A percentile compares a stretch with the other conserved stretches of the same genome.
phyloP scores from a whole-genome alignment of 2,797 vertebrate species.

The Fistularia commersonii region DNA sequence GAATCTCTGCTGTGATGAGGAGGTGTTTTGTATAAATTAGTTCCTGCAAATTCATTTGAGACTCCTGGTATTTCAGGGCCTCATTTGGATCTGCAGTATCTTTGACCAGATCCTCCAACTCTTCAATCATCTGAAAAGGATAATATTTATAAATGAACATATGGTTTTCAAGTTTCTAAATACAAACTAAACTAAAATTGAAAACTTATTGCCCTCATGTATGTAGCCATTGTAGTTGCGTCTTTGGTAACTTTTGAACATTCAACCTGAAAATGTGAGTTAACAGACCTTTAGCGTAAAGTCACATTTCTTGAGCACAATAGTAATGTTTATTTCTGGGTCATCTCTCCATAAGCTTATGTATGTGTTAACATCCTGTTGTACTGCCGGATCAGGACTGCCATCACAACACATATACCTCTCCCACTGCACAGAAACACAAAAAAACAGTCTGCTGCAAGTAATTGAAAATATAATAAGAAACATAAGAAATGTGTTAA shows the following conservation, averaged over 20 bases:
- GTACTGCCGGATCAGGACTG: constrained; percentile 79
- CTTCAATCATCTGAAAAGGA: constrained; percentile 78
- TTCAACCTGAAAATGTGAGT: no score
- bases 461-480: background rate
- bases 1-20: constrained; percentile 75
- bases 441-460: constrained; percentile 2
- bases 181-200: background rate
- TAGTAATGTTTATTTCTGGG: constrained; percentile 63
- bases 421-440: constrained; percentile 79
- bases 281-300: constrained; percentile 78
- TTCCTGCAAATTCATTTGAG: constrained; percentile 71
- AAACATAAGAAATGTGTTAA: background rate
- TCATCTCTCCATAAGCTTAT: constrained; percentile 86
- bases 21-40: constrained; percentile 79
- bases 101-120: constrained; percentile 74
- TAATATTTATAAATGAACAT: background rate
- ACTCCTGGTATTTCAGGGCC: constrained; percentile 63
- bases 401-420: constrained; percentile 83
- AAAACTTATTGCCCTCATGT: no score
- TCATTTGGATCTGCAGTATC: constrained; percentile 58
- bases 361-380: constrained; percentile 84
- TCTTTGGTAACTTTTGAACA: no score
- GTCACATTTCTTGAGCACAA: constrained; percentile 74
- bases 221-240: no score
- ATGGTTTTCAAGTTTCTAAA: background rate